A percentile compares a stretch with the other conserved stretches of the same genome.
These are phyloP conservation scores for Myopa tessellatipennis DNA, from an alignment of 2,888 invertebrate species.

Conservation along the genomic window DNA sequence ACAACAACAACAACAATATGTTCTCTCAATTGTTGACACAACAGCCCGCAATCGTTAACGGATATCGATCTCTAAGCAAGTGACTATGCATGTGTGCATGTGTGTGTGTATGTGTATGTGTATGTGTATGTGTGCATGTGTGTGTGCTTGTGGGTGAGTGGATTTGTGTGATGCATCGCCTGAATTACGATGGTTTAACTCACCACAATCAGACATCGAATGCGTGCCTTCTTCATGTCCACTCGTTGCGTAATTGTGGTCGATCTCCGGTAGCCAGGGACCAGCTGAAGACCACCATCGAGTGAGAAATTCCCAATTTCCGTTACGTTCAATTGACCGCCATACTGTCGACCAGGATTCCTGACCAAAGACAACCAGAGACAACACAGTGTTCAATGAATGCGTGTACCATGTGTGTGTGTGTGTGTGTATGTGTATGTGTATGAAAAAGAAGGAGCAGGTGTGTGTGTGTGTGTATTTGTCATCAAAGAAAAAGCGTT, in stretches of 20 bases:
- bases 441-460: no score
- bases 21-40: slow-evolving; percentile 27
- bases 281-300: slow-evolving; percentile 56
- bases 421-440: no score
- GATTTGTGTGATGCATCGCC: neutral
- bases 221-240: slow-evolving; percentile 71
- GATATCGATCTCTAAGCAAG: slow-evolving; percentile 15
- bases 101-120: slow-evolving; percentile 10
- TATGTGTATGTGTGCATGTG: neutral
- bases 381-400: no score
- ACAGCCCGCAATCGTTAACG: slow-evolving; percentile 19
- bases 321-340: slow-evolving; percentile 69
- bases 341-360: slow-evolving; percentile 71
- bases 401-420: no score
- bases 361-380: slow-evolving; percentile 48
- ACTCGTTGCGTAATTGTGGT: slow-evolving; percentile 65
- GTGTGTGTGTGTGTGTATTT: no score
- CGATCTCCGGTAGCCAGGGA: slow-evolving; percentile 57
- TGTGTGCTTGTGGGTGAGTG: neutral
- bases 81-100: neutral
- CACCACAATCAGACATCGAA: slow-evolving; percentile 72
- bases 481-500: no score
- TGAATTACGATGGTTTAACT: slow-evolving; percentile 44
- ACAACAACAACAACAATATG: neutral
- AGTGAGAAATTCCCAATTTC: slow-evolving; percentile 70